Evolutionary conservation across 1,140 invertebrate species (phyloP), one percentile per base, ranked within the genome.

Genomic region (Eufriesea mexicana): DNA sequence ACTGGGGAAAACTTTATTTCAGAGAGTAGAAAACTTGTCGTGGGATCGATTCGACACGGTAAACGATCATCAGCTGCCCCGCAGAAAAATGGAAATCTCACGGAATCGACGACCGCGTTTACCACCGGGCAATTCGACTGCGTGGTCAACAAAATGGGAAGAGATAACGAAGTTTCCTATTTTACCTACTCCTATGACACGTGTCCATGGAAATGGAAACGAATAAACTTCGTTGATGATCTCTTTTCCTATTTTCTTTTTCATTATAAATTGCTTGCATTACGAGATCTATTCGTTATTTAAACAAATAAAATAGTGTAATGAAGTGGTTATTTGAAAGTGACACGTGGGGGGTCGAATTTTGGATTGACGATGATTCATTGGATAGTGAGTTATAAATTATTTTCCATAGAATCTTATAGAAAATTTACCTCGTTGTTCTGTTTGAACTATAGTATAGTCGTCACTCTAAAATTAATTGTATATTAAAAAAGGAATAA

Each of bases 1-100:
- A 8, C 18, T 9, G 23, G 57, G 49, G 54, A 35, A 67, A 82
- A 82, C 79, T 82, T 82, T 68, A 20, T 54, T 76, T 35, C 51
- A 12, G 20, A 4, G 59, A 82, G 79, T 82, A 64, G 79, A 82
- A 68, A 82, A 82, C 72, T 82, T 82, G 62, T 76, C 79, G 62
- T 20, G 16, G 62, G 62, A 76, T 82, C 79, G 79, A 76, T 82
- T 82, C 49, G 66, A 68, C 73, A 59, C 51, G 25, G 54, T n/a
- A 20, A 57, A 67, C 51, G 79, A 82, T 82, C 62, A 49, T 76
- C 72, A 64, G 72, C n/a, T 8, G 28, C 42, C 28, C 62, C 51
- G 1, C 25, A 6, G 51, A 64, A 51, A 42, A 76, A 76, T 76
- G 45, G 59, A 67, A 28, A 76, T 47, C 23, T 45, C n/a, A 23